Percentiles rank a stretch among this genome's conserved stretches.
These are phyloP conservation scores for Sesia apiformis DNA, from an alignment of 2,888 invertebrate species.

Conservation along the genomic window DNA sequence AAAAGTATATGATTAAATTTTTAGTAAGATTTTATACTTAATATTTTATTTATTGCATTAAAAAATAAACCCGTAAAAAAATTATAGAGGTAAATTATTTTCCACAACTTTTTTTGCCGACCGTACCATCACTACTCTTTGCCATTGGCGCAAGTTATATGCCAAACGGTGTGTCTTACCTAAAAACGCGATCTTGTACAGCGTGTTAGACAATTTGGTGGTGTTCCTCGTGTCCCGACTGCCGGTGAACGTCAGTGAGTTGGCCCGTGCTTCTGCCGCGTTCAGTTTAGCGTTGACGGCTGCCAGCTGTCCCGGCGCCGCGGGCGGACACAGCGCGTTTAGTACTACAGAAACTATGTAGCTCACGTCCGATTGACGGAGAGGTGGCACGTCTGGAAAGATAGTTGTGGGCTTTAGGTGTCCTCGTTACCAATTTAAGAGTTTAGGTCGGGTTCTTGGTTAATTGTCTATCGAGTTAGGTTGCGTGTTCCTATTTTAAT, in stretches of 20 bases:
- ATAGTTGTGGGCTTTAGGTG: too few species aligned
- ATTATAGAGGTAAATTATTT: too few species aligned
- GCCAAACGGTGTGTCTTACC: constrained; percentile 53
- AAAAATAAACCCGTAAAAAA: too few species aligned
- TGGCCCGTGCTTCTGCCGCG: constrained; percentile 81
- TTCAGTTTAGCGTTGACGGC: constrained; percentile 82
- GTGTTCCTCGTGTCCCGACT: constrained; percentile 86
- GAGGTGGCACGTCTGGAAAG: constrained; percentile 86
- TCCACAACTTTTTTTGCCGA: too few species aligned
- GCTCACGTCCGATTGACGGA: constrained; percentile 91
- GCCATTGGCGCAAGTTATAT: not conserved
- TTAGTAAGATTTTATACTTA: not conserved
- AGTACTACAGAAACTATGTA: constrained; percentile 93
- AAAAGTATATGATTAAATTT: not conserved
- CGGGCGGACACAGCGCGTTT: constrained; percentile 81
- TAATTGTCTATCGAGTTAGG: too few species aligned
- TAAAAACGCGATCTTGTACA: constrained; percentile 88
- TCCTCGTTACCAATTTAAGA: too few species aligned
- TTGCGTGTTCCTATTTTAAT: too few species aligned
- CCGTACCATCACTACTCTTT: too few species aligned
- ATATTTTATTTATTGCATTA: not conserved
- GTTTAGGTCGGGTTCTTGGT: too few species aligned
- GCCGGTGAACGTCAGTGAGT: constrained; percentile 87
- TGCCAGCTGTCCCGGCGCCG: constrained; percentile 81
- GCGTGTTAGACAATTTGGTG: constrained; percentile 83